Evolutionary conservation across 2,113 vertebrate species (phyloP), one percentile per base, ranked within the genome.

Genomic region (Brachypodius melanocephalos): DNA sequence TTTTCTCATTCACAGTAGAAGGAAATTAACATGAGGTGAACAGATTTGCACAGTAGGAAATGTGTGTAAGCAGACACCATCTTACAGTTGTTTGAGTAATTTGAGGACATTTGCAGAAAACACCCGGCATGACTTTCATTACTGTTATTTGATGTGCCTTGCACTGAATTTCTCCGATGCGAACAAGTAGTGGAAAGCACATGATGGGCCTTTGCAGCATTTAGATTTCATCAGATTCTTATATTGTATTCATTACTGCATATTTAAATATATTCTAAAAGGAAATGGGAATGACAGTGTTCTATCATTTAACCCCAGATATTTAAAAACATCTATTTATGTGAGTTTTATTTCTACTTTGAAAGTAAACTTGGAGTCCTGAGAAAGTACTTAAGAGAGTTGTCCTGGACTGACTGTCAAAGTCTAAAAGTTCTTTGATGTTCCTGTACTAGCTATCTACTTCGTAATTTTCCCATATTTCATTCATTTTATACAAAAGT

Each of bases 1-100:
- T 89, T 84, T 73, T 17, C 29, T 95, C 54, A 82, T 69, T 73
- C n/a, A 21, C 8, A 77, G 31, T 49, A 68, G 34, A 92, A 83
- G 17, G 22, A 93, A 92, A 90, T 82, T 49, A 92, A 46, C 38
- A 69, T 43, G 31, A 86, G 20, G 40, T 86, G 48, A 90, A 89
- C 43, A 90, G 90, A 93, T 83, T 93, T 90, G 11, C 72, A 93
- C 63, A 72, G 73, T 45, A 81, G 57, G 83, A 95, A 95, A 86
- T 1, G 4, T 59, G 48, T 81, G 48, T 40, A 90, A 93, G 57
- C 55, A 93, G 86, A 81, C 40, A 84, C 12, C 7, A 38, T 72
- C 55, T 84, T 89, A 65, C 12, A 72, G 21, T 20, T 79, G 22
- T 73, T 89, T 78, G 38, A 82, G 59, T 92, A 75, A 85, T 93